Conservation (phyloP, 1,140 invertebrate genomes). For the Drosophila arizonae region DNA sequence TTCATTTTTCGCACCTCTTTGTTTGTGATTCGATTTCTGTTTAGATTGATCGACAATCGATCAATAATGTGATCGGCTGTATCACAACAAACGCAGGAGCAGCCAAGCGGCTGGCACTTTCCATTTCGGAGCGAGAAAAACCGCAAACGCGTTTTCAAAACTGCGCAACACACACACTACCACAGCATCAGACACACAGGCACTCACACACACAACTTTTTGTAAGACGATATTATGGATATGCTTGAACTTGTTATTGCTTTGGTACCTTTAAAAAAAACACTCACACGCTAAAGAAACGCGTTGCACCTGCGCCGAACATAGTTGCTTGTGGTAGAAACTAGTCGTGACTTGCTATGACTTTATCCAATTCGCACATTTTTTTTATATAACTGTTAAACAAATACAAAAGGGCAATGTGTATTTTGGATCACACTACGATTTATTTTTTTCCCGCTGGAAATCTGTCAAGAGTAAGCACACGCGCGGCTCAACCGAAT, state of each 20-base stretch:
- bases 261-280: slow-evolving; percentile 25
- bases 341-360: neutral
- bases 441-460: slow-evolving; percentile 29
- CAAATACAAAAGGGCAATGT: neutral
- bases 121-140: slow-evolving; percentile 58
- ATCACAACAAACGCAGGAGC: slow-evolving; percentile 30
- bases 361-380: slow-evolving; percentile 3
- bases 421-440: slow-evolving; percentile 9
- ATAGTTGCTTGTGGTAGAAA: slow-evolving; percentile 5
- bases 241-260: slow-evolving; percentile 69
- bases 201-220: slow-evolving; percentile 25
- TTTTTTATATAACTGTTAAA: slow-evolving; percentile 9
- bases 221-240: slow-evolving; percentile 56
- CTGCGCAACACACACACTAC: slow-evolving; percentile 37
- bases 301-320: slow-evolving; percentile 45
- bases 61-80: slow-evolving; percentile 2
- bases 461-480: neutral
- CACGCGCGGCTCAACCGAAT: slow-evolving; percentile 42
- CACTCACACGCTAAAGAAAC: slow-evolving; percentile 1
- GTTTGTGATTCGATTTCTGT: slow-evolving; percentile 42
- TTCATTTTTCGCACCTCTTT: slow-evolving; percentile 72
- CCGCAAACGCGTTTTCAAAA: slow-evolving; percentile 65
- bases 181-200: slow-evolving; percentile 10
- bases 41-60: slow-evolving; percentile 55
- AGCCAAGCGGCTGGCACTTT: slow-evolving; percentile 52